Percentiles rank a stretch among this genome's conserved stretches.
Evolutionary conservation across 2,113 vertebrate species (phyloP).

Genomic region (Centropus unirufus): DNA sequence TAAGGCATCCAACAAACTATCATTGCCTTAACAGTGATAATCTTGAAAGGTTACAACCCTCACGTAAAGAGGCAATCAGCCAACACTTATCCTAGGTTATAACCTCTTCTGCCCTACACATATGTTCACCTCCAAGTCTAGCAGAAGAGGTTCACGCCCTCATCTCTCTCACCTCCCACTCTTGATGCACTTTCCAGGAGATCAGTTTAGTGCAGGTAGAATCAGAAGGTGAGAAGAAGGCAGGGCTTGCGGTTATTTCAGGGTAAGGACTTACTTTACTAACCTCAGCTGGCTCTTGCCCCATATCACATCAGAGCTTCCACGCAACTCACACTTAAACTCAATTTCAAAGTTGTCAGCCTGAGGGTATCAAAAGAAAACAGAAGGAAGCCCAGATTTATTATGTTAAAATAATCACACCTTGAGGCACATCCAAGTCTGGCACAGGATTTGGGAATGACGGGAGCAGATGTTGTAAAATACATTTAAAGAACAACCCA

Average conservation of each 20-base stretch:
- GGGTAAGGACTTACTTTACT: not conserved
- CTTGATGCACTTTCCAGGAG: not conserved
- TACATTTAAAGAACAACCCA: not conserved
- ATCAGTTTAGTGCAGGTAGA: not conserved
- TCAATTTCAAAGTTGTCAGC: not conserved
- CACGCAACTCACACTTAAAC: not conserved
- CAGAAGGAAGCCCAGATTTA: conserved; percentile 25
- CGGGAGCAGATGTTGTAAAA: conserved; percentile 1
- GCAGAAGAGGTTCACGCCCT: not conserved
- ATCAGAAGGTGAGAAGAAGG: not conserved
- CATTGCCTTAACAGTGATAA: not conserved
- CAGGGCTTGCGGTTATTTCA: not conserved
- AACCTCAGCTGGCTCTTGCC: not conserved
- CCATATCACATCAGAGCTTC: not conserved
- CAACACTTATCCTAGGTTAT: not conserved
- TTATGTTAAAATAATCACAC: not conserved
- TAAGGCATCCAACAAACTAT: not conserved
- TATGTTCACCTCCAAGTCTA: not conserved
- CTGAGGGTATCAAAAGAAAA: not conserved
- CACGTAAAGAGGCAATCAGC: not conserved
- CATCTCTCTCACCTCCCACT: not conserved
- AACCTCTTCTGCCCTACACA: not conserved
- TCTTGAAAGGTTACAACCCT: not conserved
- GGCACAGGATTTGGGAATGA: not conserved
- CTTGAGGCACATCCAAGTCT: not conserved